Conservation (phyloP, 64 coral and sea anemone genomes). For the Stylophora pistillata region DNA sequence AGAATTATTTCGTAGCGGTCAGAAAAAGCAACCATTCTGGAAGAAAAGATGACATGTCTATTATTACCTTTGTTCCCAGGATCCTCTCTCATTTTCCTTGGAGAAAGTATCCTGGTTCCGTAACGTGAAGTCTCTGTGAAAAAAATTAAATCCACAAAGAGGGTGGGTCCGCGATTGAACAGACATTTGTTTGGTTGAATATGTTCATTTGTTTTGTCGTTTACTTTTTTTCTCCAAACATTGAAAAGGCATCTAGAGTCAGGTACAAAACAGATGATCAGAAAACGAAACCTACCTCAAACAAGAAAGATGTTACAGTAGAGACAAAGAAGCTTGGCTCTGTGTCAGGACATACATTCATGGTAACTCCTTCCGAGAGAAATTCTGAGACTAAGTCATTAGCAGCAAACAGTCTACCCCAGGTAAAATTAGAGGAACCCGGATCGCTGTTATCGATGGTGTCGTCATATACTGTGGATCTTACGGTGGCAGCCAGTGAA, state of each 20-base stretch:
- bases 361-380: background rate
- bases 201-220: no score
- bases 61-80: no score
- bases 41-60: no score
- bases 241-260: background rate
- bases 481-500: slow-evolving; percentile 86
- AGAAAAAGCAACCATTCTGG: no score
- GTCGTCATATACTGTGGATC: slow-evolving; percentile 63
- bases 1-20: no score
- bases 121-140: no score
- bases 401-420: background rate
- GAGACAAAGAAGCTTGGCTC: background rate
- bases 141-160: no score
- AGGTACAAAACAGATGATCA: background rate
- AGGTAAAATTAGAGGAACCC: background rate
- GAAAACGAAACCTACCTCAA: background rate
- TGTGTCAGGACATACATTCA: background rate
- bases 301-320: background rate
- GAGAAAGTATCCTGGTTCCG: no score
- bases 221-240: no score
- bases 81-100: no score
- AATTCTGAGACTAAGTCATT: background rate
- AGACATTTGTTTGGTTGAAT: no score
- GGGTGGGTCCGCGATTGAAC: no score
- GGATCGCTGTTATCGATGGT: slow-evolving; percentile 68